Evolutionary conservation across 2,113 vertebrate genomes (phyloP).

Genomic region (Ovibos moschatus): DNA sequence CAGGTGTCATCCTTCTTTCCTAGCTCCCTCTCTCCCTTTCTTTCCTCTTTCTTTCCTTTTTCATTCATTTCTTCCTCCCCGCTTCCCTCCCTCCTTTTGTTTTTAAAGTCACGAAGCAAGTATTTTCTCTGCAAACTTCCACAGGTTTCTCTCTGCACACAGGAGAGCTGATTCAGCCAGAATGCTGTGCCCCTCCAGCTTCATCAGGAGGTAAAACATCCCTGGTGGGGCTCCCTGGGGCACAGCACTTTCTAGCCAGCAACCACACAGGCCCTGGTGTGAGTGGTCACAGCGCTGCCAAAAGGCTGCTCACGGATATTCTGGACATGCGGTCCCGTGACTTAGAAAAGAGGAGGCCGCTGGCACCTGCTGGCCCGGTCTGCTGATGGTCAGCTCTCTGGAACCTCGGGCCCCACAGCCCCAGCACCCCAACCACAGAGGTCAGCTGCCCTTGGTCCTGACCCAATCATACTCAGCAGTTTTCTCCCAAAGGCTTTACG

Average conservation of each 20-base stretch:
- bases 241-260: background rate
- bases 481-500: background rate
- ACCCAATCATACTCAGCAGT: background rate
- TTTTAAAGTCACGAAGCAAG: background rate
- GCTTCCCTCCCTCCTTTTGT: background rate
- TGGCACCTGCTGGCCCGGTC: background rate
- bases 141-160: slow-evolving; percentile 11
- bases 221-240: background rate
- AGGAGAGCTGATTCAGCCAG: background rate
- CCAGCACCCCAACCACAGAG: background rate
- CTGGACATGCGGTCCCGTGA: background rate
- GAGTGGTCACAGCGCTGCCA: background rate
- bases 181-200: background rate
- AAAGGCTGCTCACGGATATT: background rate
- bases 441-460: background rate
- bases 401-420: background rate
- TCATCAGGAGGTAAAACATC: background rate
- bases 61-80: background rate
- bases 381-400: background rate
- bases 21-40: background rate
- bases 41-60: background rate
- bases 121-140: background rate
- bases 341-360: background rate
- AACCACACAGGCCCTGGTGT: background rate
- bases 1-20: background rate